These are phyloP conservation scores for Psix sp. DNA, from an alignment of 1,140 invertebrate genomes.

Conservation along the genomic window DNA sequence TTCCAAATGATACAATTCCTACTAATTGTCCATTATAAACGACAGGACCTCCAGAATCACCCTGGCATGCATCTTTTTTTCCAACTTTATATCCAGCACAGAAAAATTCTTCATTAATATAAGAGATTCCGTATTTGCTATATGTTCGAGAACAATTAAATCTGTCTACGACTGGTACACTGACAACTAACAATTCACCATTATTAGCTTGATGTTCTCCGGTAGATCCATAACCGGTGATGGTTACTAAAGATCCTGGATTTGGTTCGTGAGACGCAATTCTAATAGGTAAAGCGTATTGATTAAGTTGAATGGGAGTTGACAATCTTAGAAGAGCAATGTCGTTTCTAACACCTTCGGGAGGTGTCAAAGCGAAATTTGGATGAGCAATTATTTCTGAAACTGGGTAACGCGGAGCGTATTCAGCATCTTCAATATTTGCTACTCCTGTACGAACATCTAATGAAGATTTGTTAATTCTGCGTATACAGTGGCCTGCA, in stretches of 20 bases:
- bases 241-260: not conserved
- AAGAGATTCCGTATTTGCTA: not conserved
- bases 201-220: not conserved
- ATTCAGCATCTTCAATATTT: not conserved
- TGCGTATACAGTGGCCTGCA: slow-evolving; percentile 74
- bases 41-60: slow-evolving; percentile 75
- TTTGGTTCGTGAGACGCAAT: not conserved
- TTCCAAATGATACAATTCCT: slow-evolving; percentile 81
- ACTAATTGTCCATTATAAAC: slow-evolving; percentile 65
- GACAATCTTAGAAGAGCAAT: not conserved
- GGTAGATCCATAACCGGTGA: slow-evolving; percentile 12
- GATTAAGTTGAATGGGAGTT: not conserved
- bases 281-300: not conserved
- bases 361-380: not conserved
- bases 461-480: too few species aligned
- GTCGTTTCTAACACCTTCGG: not conserved
- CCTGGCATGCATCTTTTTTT: slow-evolving; percentile 84
- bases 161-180: slow-evolving; percentile 2
- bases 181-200: not conserved
- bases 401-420: not conserved
- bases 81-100: slow-evolving; percentile 78
- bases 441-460: not conserved
- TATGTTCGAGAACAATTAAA: not conserved
- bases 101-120: slow-evolving; percentile 7
- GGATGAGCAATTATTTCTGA: not conserved